Conservation (phyloP, 1,140 invertebrate genomes). For the Fopius arisanus region DNA sequence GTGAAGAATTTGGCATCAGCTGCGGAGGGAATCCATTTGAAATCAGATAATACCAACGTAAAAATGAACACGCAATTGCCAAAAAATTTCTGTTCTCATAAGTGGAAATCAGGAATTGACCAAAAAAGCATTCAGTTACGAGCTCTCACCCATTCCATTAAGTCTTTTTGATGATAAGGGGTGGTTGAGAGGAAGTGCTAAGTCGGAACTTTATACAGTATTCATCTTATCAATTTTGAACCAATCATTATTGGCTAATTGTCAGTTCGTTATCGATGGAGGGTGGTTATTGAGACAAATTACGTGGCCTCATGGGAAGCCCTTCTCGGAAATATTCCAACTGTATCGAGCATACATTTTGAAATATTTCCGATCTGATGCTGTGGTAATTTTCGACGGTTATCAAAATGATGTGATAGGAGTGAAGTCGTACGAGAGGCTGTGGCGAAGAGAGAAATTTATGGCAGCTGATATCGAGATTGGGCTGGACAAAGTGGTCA, state of each 20-base stretch:
- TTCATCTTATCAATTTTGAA: slow-evolving; percentile 34
- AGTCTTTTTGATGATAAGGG: slow-evolving; percentile 47
- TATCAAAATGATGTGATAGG: slow-evolving; percentile 17
- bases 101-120: slow-evolving; percentile 40
- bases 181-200: slow-evolving; percentile 51
- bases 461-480: slow-evolving; percentile 23
- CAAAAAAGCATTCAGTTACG: slow-evolving; percentile 52
- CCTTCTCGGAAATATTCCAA: too few species aligned
- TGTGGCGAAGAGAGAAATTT: background rate
- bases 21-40: slow-evolving; percentile 22
- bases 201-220: slow-evolving; percentile 49
- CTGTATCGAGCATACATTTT: slow-evolving; percentile 14
- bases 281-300: too few species aligned
- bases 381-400: slow-evolving; percentile 26
- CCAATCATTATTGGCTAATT: background rate
- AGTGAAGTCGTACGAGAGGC: slow-evolving; percentile 30
- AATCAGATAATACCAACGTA: slow-evolving; percentile 30
- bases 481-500: background rate
- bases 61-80: slow-evolving; percentile 48
- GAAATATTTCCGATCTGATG: background rate
- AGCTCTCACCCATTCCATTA: slow-evolving; percentile 49
- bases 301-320: too few species aligned
- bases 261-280: too few species aligned
- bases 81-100: slow-evolving; percentile 46
- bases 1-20: slow-evolving; percentile 28